Evolutionary conservation across 2,113 vertebrate genomes (phyloP).

Genomic region (Strigops habroptila): DNA sequence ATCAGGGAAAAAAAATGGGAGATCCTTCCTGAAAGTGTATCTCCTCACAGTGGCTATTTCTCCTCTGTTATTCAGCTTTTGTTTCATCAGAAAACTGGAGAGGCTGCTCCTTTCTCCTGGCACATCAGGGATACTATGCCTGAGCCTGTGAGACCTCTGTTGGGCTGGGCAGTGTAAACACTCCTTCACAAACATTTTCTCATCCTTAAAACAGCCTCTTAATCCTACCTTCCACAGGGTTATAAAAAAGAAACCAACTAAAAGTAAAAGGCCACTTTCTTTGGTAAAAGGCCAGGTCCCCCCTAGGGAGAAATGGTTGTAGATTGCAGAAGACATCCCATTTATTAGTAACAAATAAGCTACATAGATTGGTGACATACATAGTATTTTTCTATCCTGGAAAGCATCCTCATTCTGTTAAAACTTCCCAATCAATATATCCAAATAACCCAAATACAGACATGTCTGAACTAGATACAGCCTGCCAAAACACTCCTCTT

Average conservation of each 20-base stretch:
- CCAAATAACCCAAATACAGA: background rate
- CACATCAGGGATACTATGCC: background rate
- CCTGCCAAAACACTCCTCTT: background rate
- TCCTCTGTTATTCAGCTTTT: background rate
- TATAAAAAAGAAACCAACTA: background rate
- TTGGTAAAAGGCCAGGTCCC: background rate
- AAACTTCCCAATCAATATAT: background rate
- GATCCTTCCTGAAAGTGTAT: background rate
- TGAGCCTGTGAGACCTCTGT: background rate
- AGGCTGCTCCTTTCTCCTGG: background rate
- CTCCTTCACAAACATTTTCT: background rate
- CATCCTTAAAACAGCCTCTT: background rate
- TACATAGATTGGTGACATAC: background rate
- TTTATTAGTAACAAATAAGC: background rate
- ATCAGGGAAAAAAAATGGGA: background rate
- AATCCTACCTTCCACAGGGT: background rate
- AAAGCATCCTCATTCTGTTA: background rate
- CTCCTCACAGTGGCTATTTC: background rate
- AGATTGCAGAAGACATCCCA: background rate
- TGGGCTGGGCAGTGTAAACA: background rate
- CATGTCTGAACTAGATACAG: background rate
- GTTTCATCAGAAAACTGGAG: background rate
- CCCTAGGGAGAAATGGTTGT: background rate
- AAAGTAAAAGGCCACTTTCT: background rate
- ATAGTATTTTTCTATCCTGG: background rate